These are phyloP conservation scores for Pelmatolapia mariae DNA, from an alignment of 2,113 vertebrate genomes.

Conservation along the genomic window DNA sequence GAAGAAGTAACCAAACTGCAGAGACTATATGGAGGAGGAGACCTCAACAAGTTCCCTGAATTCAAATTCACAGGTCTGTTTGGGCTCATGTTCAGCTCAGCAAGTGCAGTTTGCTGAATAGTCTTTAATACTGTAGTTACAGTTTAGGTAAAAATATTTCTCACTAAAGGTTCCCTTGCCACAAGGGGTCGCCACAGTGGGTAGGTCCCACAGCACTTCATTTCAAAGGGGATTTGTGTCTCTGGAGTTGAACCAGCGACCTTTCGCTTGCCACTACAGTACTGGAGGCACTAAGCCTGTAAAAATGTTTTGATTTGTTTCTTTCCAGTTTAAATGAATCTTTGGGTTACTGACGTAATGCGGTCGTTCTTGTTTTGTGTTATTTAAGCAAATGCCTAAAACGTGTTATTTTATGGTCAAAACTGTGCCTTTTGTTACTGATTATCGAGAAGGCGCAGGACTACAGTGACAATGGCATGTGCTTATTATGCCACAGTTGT, in stretches of 20 bases:
- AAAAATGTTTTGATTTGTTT: neutral
- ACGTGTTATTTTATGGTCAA: neutral
- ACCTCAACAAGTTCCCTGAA: conserved; percentile 85
- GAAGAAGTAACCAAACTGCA: conserved; percentile 84
- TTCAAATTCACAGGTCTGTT: conserved; percentile 85
- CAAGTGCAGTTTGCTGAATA: neutral
- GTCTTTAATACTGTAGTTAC: neutral
- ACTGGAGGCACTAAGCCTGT: neutral
- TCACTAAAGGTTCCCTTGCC: neutral
- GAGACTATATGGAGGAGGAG: conserved; percentile 84
- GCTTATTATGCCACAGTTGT: neutral
- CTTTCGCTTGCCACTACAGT: neutral
- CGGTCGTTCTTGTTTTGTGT: neutral
- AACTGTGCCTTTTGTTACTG: neutral
- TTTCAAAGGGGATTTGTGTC: neutral
- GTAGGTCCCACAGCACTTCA: neutral
- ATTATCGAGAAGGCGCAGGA: neutral
- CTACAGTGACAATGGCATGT: neutral
- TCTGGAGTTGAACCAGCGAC: neutral
- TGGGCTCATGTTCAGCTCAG: neutral
- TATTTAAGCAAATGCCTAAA: neutral
- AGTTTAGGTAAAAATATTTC: accelerated
- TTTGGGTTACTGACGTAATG: neutral
- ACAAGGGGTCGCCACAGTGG: neutral
- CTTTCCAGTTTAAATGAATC: neutral